Conservation (phyloP, 2,113 vertebrate species). For the Miniopterus natalensis region DNA sequence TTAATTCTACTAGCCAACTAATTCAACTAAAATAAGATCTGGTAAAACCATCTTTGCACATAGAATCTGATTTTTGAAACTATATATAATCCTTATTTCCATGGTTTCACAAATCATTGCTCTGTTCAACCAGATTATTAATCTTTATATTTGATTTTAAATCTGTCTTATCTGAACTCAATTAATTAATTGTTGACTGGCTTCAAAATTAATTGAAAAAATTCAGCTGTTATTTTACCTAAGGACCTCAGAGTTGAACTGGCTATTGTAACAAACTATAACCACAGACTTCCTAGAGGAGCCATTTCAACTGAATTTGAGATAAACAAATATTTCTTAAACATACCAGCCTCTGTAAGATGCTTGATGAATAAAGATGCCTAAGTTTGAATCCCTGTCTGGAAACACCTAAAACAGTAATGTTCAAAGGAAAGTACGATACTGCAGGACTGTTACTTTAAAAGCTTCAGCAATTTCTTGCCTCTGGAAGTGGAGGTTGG, state of each 20-base stretch:
- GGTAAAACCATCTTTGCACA: constrained; percentile 19
- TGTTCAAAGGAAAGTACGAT: neutral
- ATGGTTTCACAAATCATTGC: neutral
- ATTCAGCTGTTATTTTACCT: neutral
- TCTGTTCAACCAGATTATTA: constrained; percentile 3
- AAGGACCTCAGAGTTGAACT: neutral
- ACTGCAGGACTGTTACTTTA: neutral
- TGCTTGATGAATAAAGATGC: neutral
- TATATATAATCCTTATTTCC: neutral
- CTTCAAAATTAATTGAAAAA: constrained; percentile 26
- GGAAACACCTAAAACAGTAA: neutral
- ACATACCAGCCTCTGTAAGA: neutral
- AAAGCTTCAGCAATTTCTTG: neutral
- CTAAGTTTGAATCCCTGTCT: neutral
- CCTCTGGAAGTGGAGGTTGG: neutral
- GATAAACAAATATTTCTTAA: neutral
- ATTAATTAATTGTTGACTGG: neutral
- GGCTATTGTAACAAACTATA: neutral
- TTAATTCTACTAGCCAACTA: constrained; percentile 20
- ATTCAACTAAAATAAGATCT: constrained; percentile 52
- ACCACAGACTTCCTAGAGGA: constrained; percentile 37
- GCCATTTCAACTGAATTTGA: neutral
- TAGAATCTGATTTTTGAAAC: constrained; percentile 21
- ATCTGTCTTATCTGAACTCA: neutral
- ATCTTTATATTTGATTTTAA: constrained; percentile 48